Conservation (phyloP, 1,140 invertebrate genomes). For the Drosophila ficusphila region DNA sequence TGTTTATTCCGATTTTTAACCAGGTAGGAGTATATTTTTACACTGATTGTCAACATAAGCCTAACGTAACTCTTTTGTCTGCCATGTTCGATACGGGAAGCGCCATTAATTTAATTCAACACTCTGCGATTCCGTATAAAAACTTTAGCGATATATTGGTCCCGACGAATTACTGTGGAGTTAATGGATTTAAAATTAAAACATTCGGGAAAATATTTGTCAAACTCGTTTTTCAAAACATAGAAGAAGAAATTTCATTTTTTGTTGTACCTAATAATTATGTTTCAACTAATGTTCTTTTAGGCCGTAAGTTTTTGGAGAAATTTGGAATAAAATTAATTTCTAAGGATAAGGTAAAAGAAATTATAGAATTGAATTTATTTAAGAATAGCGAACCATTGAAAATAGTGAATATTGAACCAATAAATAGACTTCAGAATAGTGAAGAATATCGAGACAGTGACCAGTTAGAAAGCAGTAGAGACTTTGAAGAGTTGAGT, state of each 20-base stretch:
- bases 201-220: neutral
- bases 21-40: conserved; percentile 9
- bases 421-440: neutral
- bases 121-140: neutral
- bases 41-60: neutral
- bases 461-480: neutral
- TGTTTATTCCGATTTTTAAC: neutral
- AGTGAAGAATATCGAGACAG: neutral
- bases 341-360: neutral
- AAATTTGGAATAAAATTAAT: neutral
- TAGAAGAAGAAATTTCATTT: neutral
- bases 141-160: neutral
- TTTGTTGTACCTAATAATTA: neutral
- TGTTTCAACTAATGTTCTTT: neutral
- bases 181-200: neutral
- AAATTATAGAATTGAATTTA: neutral
- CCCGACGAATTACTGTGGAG: neutral
- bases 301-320: neutral
- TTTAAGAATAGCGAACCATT: neutral
- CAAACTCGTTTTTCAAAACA: neutral
- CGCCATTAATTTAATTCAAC: neutral
- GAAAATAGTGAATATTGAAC: neutral
- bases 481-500: neutral
- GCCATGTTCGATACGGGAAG: too few species aligned
- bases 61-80: too few species aligned